Evolutionary conservation across 2,888 invertebrate genomes (phyloP), one percentile per base, ranked within the genome.

Genomic region (Acholoe squamosa): DNA sequence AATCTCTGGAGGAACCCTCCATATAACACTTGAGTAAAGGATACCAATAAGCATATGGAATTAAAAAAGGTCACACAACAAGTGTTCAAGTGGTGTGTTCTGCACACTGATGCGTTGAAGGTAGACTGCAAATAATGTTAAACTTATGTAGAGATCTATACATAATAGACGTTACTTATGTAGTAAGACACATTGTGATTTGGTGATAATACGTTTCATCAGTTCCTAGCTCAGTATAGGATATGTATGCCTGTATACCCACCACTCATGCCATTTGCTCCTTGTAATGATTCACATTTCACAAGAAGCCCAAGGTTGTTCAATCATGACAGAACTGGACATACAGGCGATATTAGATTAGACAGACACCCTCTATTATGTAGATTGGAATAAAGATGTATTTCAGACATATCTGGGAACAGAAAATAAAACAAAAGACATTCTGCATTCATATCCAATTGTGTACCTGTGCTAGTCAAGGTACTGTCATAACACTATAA

Each of bases 11-110:
- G 28, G 25, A 71, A 14, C 3, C 14, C 19, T 71, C 25, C 71
- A 25, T 22, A 71, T 71, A 25, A 28, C 71, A 71, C 71, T 71
- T 71, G 71, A 71, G 71, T 71, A 71, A n/a, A 14, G 25, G 71
- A 3, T 71, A 25, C 71, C 71, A 71, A 71, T 28, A 28, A 28
- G 5, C 3, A 25, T 28, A 28, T 0, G 14, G 28, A 28, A 16
- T 7, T 7, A 3, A 28, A 71, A n/a, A 61, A n/a, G 19, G 61
- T 61, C 61, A 61, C n/a, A n/a, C 3, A 71, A 25, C 1, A 5
- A 28, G 71, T 71, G 71, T 71, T 71, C 71, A n/a, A 0, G 3
- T 25, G 16, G 25, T 0, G 14, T 28, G 28, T 71, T 1, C 28
- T 71, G 28, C 14, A 61, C 61, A n/a, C 61, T 61, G 3, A 61